A percentile compares a stretch with the other conserved stretches of the same genome.
phyloP scores from a whole-genome alignment of 1,140 invertebrate species.

The Battus philenor region DNA sequence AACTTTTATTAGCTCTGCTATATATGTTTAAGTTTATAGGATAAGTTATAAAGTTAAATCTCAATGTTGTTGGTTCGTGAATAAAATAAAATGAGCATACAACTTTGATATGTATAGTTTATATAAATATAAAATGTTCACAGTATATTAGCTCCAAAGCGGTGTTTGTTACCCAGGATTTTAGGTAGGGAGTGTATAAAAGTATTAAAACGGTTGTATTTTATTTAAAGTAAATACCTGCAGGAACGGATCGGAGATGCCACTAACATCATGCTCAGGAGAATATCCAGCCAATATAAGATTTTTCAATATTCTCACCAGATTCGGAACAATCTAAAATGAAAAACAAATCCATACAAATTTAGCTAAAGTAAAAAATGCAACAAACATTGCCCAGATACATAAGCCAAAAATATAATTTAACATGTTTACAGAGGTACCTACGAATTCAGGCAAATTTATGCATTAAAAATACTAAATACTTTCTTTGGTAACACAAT shows the following conservation, averaged over 20 bases:
- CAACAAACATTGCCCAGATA: slow-evolving; percentile 24
- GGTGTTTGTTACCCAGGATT: no score
- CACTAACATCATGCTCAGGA: slow-evolving; percentile 99
- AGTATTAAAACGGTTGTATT: no score
- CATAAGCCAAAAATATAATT: slow-evolving; percentile 26
- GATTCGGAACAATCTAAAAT: slow-evolving; percentile 96
- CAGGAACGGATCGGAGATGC: slow-evolving; percentile 99
- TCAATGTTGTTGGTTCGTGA: no score
- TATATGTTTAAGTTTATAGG: no score
- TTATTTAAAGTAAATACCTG: slow-evolving; percentile 91
- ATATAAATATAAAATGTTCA: no score
- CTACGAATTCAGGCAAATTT: slow-evolving; percentile 27
- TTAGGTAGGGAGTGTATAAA: no score
- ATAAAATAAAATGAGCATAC: no score
- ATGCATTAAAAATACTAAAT: slow-evolving; percentile 23
- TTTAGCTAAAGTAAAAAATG: slow-evolving; percentile 6
- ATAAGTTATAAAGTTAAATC: no score
- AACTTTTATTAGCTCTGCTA: no score
- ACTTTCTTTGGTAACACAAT: slow-evolving; percentile 23
- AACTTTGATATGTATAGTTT: no score
- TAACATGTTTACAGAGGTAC: slow-evolving; percentile 15
- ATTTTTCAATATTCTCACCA: slow-evolving; percentile 98
- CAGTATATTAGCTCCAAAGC: no score
- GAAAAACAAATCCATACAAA: slow-evolving; percentile 21
- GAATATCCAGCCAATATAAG: slow-evolving; percentile 98